Percentiles rank a stretch among this genome's conserved stretches.
These are phyloP conservation scores for Siniperca obscura DNA, from an alignment of 2,797 vertebrate genomes.

Conservation along the genomic window DNA sequence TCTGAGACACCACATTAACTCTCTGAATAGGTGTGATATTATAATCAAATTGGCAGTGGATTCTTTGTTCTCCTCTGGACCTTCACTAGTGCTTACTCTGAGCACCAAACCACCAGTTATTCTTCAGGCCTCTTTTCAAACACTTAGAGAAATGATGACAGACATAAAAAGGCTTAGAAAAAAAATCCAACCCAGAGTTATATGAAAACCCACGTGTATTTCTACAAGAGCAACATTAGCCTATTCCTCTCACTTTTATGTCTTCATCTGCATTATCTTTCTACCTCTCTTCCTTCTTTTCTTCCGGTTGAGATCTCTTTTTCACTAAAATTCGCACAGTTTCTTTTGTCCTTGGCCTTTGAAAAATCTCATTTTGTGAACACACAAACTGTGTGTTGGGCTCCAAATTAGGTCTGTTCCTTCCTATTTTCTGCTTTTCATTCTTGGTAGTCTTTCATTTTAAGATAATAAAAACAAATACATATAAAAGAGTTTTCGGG, in stretches of 20 bases:
- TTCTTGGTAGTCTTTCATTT: neutral
- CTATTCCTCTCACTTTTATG: slow-evolving; percentile 38
- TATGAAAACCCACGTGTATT: slow-evolving; percentile 50
- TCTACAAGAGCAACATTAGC: slow-evolving; percentile 40
- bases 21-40: slow-evolving; percentile 75
- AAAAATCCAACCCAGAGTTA: slow-evolving; percentile 9
- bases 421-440: neutral
- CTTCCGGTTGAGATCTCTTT: neutral
- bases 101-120: slow-evolving; percentile 53
- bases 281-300: neutral
- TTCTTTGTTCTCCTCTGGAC: slow-evolving; percentile 72
- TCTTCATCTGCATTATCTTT: slow-evolving; percentile 30
- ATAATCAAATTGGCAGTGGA: slow-evolving; percentile 69
- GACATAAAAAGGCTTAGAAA: slow-evolving; percentile 41
- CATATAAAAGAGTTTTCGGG: neutral
- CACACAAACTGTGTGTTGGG: neutral
- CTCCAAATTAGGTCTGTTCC: neutral
- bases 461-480: slow-evolving; percentile 6
- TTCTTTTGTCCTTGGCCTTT: slow-evolving; percentile 19
- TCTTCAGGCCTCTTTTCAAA: slow-evolving; percentile 64
- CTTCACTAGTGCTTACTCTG: slow-evolving; percentile 46
- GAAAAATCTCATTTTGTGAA: slow-evolving; percentile 8
- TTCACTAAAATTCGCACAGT: neutral
- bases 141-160: slow-evolving; percentile 61
- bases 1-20: slow-evolving; percentile 67